phyloP scores from a whole-genome alignment of 23 tunicate species.

The Styela clava region DNA sequence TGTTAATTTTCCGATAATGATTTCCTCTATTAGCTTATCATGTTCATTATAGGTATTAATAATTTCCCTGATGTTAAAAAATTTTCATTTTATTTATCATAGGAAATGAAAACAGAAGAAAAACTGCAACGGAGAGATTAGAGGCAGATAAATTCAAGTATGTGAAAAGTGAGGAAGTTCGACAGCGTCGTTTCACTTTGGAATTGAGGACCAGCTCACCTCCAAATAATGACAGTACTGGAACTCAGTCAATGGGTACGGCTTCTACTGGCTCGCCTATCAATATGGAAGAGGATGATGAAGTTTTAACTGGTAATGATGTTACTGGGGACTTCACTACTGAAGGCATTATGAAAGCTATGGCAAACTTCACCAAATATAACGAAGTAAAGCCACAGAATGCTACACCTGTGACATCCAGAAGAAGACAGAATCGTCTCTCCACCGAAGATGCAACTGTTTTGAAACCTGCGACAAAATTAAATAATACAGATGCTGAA shows the following conservation, averaged over 20 bases:
- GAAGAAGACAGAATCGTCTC: background rate
- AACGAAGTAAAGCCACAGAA: conserved; percentile 1
- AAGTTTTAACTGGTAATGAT: conserved; percentile 31
- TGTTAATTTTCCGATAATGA: no score
- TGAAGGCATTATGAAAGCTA: conserved; percentile 13
- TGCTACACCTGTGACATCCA: conserved; percentile 1
- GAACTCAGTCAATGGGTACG: conserved; percentile 73
- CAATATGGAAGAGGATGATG: conserved; percentile 64
- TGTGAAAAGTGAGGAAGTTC: conserved; percentile 84
- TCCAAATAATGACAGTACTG: conserved; percentile 75
- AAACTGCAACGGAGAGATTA: conserved; percentile 85
- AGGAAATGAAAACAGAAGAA: conserved; percentile 49
- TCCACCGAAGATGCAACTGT: background rate
- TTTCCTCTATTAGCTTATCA: no score
- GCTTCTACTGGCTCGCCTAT: conserved; percentile 78
- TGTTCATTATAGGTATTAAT: no score
- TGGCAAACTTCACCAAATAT: conserved; percentile 21
- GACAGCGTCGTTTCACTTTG: conserved; percentile 50
- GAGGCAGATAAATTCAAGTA: conserved; percentile 89
- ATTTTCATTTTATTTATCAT: no score
- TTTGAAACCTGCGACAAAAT: background rate
- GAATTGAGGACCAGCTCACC: conserved; percentile 30
- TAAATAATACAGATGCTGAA: conserved; percentile 8
- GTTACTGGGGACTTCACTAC: conserved; percentile 36
- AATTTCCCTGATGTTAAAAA: no score